Conservation (phyloP, 2,113 vertebrate species). For the Coracopsis vasa region DNA sequence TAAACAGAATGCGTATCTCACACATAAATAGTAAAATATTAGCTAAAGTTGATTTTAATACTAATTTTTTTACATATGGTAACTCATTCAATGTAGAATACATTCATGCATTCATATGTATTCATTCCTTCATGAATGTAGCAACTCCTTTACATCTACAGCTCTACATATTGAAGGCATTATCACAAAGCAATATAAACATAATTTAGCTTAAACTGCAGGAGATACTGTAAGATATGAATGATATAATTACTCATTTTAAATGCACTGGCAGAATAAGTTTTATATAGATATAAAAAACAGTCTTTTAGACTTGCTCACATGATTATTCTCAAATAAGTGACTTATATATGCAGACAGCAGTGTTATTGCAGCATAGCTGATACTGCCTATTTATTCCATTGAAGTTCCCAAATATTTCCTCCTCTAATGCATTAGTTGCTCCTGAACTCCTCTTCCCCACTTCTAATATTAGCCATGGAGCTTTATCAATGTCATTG, state of each 20-base stretch:
- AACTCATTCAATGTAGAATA: background rate
- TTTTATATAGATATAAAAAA: background rate
- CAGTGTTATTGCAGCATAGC: background rate
- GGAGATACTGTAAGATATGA: background rate
- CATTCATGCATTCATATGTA: background rate
- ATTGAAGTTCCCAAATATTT: background rate
- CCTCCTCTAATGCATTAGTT: background rate
- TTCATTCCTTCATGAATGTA: background rate
- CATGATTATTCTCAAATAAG: background rate
- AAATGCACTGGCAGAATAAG: background rate
- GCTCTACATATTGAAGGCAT: background rate
- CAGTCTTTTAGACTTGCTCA: background rate
- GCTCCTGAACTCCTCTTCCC: background rate
- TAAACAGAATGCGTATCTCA: background rate
- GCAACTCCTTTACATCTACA: background rate
- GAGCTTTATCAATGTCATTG: background rate
- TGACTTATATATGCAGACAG: background rate
- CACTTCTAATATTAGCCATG: background rate
- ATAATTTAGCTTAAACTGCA: background rate
- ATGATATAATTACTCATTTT: background rate
- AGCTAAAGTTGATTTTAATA: background rate
- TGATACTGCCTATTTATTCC: background rate
- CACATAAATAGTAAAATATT: background rate
- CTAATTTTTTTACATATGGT: background rate
- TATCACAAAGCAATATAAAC: background rate